These are phyloP conservation scores for Drosophila tani DNA, from an alignment of 1,140 invertebrate species.

Conservation along the genomic window DNA sequence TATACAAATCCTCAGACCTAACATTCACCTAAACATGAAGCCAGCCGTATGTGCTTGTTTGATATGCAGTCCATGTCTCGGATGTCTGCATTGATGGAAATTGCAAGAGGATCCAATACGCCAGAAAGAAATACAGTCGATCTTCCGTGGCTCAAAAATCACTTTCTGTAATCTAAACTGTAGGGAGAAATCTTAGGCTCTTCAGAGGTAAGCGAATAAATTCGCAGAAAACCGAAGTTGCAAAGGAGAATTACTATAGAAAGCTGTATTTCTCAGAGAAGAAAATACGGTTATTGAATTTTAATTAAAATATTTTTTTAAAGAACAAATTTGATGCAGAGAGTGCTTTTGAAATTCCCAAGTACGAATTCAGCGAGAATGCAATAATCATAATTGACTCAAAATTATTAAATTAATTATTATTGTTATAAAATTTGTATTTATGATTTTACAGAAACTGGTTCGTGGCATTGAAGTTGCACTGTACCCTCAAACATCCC, in stretches of 20 bases:
- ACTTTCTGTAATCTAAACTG: background rate
- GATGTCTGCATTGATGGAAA: slow-evolving; percentile 65
- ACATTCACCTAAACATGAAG: slow-evolving; percentile 9
- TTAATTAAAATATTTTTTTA: too few relatives aligned
- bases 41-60: slow-evolving; percentile 46
- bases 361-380: background rate
- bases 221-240: background rate
- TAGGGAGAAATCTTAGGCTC: background rate
- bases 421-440: background rate
- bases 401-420: too few relatives aligned
- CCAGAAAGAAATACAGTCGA: slow-evolving; percentile 15
- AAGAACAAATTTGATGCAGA: background rate
- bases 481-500: slow-evolving; percentile 24
- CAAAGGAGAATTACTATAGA: background rate
- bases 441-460: background rate
- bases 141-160: background rate
- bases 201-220: background rate
- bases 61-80: slow-evolving; percentile 68
- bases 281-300: too few relatives aligned
- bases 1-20: slow-evolving; percentile 47
- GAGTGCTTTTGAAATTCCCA: background rate
- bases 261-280: background rate
- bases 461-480: background rate
- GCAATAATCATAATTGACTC: too few relatives aligned
- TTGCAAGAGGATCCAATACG: slow-evolving; percentile 34